Base-by-base conservation (phyloP, 2,888 invertebrate genomes). In the Coleophora deauratella region DNA sequence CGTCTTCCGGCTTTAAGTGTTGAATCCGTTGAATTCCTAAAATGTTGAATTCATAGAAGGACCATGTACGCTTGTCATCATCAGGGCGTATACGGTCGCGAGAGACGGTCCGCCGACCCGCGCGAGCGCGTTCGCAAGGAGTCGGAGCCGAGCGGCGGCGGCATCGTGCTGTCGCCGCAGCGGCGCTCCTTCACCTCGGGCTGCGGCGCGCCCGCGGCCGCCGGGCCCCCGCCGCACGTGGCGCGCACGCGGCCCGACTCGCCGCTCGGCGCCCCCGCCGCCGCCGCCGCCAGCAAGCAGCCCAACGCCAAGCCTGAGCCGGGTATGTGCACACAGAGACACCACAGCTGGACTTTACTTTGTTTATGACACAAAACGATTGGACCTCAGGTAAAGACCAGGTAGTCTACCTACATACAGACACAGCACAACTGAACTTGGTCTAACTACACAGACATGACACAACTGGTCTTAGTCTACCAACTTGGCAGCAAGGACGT, bases 121-220 rank as follows among this genome's bases (percentile, higher is more conserved):
- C 88, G 92, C 47, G 94, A 94, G 67, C 89, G 94, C 37, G 87
- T 94, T 38, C 91, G 93, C 51, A 94, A 94, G 71, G 93, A 94
- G 73, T 91, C 91, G 68, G 93, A 93, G 72, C 62, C 75, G 27
- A 69, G 66, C 51, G 72, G 61, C 40, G 70, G 72, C 44, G 93
- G 93, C 38, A 93, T 95, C 55, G 92, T 95, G 53, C 82, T 96
- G 58, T 93, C 94, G 53, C 96, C 95, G 39, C 95, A 95, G 73
- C 88, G 95, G 9, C 89, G 94, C 51, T 94, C 93, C 59, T 95
- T 95, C 82, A 94, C 93, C 58, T 92, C 93, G 10, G 95, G 95
- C 42, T 96, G 96, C 78, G 94, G 93, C 54, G 94, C 94, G 42
- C 89, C 89, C 10, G 88, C 87, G 28, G 82, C 81, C 41, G 75